phyloP scores from a whole-genome alignment of 2,113 vertebrate species.

The Delphinus delphis region DNA sequence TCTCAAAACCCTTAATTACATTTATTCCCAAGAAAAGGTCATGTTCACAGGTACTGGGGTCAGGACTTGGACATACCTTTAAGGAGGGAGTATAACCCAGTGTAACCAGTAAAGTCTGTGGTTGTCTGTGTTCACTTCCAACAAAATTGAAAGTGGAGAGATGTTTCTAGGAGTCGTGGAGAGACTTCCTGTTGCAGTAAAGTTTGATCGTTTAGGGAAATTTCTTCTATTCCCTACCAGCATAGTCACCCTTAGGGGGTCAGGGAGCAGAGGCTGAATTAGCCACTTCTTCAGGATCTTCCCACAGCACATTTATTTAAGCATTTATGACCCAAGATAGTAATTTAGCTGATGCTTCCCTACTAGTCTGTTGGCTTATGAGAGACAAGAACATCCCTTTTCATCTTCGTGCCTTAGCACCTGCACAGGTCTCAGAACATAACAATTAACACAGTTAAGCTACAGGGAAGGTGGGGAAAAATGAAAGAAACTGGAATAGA shows the following conservation, averaged over 20 bases:
- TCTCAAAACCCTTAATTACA: not conserved
- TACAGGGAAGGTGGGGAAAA: not conserved
- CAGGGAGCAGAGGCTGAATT: not conserved
- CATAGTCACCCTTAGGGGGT: rapidly evolving
- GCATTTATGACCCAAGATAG: not conserved
- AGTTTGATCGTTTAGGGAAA: not conserved
- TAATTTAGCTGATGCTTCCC: not conserved
- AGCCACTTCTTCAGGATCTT: not conserved
- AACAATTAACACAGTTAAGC: not conserved
- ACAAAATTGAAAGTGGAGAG: not conserved
- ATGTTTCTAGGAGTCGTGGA: not conserved
- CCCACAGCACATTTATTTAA: not conserved
- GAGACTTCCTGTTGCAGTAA: not conserved
- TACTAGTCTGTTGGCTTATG: not conserved
- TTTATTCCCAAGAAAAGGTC: not conserved
- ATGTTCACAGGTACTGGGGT: not conserved
- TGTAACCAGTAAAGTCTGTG: not conserved
- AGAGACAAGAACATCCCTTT: not conserved
- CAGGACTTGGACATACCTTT: not conserved
- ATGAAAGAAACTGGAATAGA: not conserved
- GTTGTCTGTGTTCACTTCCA: not conserved
- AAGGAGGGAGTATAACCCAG: too few relatives aligned
- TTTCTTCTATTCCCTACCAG: not conserved
- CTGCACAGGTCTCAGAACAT: not conserved
- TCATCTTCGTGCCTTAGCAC: not conserved